Evolutionary conservation across 92 coral and sea anemone species (phyloP), one percentile per base, ranked within the genome.

Genomic region (Palythoa grandiflora): DNA sequence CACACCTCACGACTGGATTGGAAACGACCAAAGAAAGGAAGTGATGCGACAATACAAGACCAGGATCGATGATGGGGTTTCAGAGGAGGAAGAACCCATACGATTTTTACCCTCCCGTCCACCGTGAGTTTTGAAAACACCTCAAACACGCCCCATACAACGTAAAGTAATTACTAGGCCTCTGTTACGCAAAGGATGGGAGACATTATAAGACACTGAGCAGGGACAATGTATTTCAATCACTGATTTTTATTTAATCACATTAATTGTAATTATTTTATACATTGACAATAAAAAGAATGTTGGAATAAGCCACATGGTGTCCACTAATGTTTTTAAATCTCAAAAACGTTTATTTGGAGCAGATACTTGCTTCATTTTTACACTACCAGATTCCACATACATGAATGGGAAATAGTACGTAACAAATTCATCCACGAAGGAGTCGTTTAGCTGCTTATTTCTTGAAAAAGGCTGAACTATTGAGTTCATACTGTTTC

Each of bases 361-460:
- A 2, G 16, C 21, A 16, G 71, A n/a, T 16, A 65, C 36, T 65
- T 65, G 71, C 36, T 65, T 65, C 16, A 65, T 65, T 16, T 65
- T 65, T 17, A 65, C 71, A 65, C 9, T 21, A 17, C 36, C 10
- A 65, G 71, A 65, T 65, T 16, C 71, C 5, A 65, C 35, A 65
- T 21, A 1, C 4, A 65, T 5, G 16, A 80, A 52, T 8, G 85
- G 85, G 65, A 53, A 90, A 28, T 87, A 84, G 5, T 78, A 77
- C 40, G 14, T 78, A 6, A 84, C 88, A 88, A 91, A 88, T 21
- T 88, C 88, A 48, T 83, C 72, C 0, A 88, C 94, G 77, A 88
- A 76, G 35, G 53, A 39, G 63, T 91, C 91, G 68, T 88, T 88
- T 55, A 59, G 53, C 53, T 84, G 66, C 73, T 79, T 91, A 53